Base-by-base conservation (phyloP, 2,113 vertebrate genomes). In the Ceratotherium simum region DNA sequence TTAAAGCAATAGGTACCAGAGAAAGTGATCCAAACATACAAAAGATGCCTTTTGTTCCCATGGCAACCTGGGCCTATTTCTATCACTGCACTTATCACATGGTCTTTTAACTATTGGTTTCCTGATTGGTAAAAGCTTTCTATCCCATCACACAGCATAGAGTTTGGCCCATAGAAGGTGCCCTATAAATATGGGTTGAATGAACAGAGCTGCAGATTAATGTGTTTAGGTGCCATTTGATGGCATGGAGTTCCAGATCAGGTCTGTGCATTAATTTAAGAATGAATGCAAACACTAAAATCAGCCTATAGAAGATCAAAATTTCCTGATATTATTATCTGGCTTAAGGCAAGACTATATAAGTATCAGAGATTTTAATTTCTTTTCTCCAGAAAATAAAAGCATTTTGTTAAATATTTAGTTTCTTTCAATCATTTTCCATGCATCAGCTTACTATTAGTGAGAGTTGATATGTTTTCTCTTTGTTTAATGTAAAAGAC, bases 11-110 rank as follows among this genome's bases (percentile, higher is more conserved):
- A 91, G 76, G 46, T 95, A 89, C 72, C 42, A 92, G 69, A 84
- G 70, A 96, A 97, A 95, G 36, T 87, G 85, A 84, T 96, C 80
- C 69, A 67, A 95, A 81, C 89, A 95, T 75, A 97, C 31, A 90
- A 91, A 92, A 96, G 73, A 91, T 65, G 62, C 31, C 82, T 78
- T 97, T 85, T 93, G 96, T 97, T 97, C 83, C 96, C 82, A 95
- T 97, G 78, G 90, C 79, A 97, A 96, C 82, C 54, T 72, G 27
- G 62, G 17, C n/a, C 73, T 96, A 42, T 93, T 98, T 96, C 60
- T 97, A 76, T 96, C 70, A 75, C 60, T 84, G 67, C 18, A 78
- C 13, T 91, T 96, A 85, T 36, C 86, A 89, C 86, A 36, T 95
- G 65, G 31, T 90, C 78, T 97, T 96, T 93, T 91, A 89, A 91